Evolutionary conservation across 2,888 invertebrate genomes (phyloP).

Genomic region (Orthosia incerta): DNA sequence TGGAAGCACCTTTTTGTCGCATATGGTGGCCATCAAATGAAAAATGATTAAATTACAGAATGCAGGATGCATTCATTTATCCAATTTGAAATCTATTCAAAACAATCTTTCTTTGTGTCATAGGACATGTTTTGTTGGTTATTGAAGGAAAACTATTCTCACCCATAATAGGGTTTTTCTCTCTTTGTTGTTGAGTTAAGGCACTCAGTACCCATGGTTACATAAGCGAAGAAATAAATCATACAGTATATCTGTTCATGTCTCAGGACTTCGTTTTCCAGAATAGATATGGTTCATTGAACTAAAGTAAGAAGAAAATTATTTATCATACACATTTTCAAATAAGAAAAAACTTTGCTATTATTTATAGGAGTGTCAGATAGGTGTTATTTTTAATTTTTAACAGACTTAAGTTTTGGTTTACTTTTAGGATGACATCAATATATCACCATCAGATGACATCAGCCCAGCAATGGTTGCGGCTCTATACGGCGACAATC

Average conservation of each 20-base stretch:
- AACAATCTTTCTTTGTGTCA: background rate
- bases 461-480: conserved; percentile 96
- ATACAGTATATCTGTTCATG: background rate
- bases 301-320: background rate
- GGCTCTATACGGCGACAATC: conserved; percentile 94
- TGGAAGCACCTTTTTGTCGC: too few relatives aligned
- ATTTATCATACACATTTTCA: too few relatives aligned
- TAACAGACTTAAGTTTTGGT: conserved; percentile 5
- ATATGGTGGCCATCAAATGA: conserved; percentile 4
- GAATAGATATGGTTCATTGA: background rate
- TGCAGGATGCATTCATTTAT: conserved; percentile 13
- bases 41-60: conserved; percentile 21
- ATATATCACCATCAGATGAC: conserved; percentile 85
- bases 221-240: background rate
- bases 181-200: background rate
- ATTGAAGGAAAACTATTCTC: background rate
- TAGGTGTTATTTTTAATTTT: background rate
- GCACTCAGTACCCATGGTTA: background rate
- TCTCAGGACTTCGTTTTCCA: background rate
- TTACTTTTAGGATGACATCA: conserved; percentile 86
- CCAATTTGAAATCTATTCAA: background rate
- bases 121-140: background rate
- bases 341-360: background rate
- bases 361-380: background rate
- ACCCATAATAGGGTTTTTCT: background rate